Conservation (phyloP, 1,140 invertebrate genomes). For the Anthonomus grandis region DNA sequence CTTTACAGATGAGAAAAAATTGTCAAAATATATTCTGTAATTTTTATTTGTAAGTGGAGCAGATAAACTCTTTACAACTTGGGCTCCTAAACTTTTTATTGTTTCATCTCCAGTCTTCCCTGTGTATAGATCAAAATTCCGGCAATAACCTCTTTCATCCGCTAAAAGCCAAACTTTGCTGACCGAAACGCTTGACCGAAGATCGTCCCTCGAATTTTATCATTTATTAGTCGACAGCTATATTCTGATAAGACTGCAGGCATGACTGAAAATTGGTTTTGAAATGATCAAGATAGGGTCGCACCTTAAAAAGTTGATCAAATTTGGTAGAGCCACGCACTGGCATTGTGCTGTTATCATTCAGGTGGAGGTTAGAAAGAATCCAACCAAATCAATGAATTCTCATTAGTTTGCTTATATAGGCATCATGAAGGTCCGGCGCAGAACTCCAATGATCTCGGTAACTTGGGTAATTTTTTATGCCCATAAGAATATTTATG, state of each 20-base stretch:
- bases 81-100: not conserved
- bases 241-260: conserved; percentile 12
- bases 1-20: too few relatives aligned
- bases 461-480: conserved; percentile 11
- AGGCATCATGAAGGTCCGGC: conserved; percentile 11
- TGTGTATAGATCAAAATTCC: not conserved
- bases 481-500: too few relatives aligned
- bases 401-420: conserved; percentile 10
- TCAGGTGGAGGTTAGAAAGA: conserved; percentile 8
- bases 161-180: conserved; percentile 46
- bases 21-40: too few relatives aligned
- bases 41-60: too few relatives aligned
- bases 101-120: not conserved
- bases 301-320: conserved; percentile 25
- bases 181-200: conserved; percentile 49
- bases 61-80: not conserved
- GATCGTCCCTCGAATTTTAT: conserved; percentile 38
- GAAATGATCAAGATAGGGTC: conserved; percentile 12
- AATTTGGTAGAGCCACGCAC: conserved; percentile 2
- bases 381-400: conserved; percentile 11
- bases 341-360: conserved; percentile 23
- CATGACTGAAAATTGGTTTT: not conserved
- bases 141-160: not conserved
- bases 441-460: not conserved
- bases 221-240: conserved; percentile 29